A percentile compares a stretch with the other conserved stretches of the same genome.
phyloP scores from a whole-genome alignment of 2,113 vertebrate genomes.

The Catharus fuscescens region DNA sequence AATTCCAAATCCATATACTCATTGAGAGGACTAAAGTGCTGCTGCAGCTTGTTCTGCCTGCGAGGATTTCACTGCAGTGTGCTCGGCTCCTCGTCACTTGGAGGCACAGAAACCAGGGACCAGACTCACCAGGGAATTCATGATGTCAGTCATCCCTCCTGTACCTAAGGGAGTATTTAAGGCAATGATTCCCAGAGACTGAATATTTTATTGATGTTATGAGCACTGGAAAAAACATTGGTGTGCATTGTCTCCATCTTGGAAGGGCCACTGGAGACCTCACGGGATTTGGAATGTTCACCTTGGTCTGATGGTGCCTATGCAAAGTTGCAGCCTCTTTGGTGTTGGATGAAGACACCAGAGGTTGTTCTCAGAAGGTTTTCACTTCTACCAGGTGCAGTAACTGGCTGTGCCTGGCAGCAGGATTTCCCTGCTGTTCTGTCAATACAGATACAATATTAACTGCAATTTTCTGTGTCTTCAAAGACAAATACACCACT shows the following conservation, averaged over 20 bases:
- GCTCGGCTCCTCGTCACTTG: background rate
- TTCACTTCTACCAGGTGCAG: background rate
- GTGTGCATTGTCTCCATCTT: background rate
- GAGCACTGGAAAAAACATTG: background rate
- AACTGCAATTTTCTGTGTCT: background rate
- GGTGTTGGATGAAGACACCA: background rate
- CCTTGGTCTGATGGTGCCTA: background rate
- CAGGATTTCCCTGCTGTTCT: background rate
- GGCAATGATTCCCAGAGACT: background rate
- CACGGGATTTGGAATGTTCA: background rate
- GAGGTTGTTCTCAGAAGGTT: background rate
- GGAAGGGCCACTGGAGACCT: background rate
- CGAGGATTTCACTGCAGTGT: accelerated
- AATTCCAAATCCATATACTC: background rate
- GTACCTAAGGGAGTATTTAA: background rate
- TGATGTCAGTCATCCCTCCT: background rate
- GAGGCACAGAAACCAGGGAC: background rate
- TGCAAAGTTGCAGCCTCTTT: background rate
- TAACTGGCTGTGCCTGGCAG: background rate
- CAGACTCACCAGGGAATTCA: background rate
- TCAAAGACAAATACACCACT: background rate
- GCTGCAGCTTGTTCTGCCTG: background rate
- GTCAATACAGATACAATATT: background rate
- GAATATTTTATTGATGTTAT: background rate
- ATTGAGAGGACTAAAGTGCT: background rate